Conservation (phyloP, 2,888 invertebrate species). For the Rhogogaster chlorosoma region DNA sequence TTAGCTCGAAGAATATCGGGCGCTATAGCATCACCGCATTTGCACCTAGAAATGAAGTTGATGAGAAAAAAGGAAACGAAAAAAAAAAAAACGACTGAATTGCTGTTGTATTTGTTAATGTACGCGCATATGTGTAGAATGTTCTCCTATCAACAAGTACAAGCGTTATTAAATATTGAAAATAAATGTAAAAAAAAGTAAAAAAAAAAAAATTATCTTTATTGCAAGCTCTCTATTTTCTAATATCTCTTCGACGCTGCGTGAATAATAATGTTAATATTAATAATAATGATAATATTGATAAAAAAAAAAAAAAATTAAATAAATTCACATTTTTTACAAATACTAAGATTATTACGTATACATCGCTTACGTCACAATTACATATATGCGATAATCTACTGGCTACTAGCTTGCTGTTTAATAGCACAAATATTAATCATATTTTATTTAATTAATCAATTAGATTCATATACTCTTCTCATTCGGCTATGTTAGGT, state of each 20-base stretch:
- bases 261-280: neutral
- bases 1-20: neutral
- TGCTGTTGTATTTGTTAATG: neutral
- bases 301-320: neutral
- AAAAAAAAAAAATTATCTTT: neutral
- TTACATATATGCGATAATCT: constrained; percentile 10
- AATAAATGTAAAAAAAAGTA: neutral
- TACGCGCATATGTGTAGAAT: neutral
- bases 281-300: neutral
- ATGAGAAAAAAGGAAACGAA: neutral
- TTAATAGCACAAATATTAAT: neutral
- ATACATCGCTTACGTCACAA: neutral
- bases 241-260: neutral
- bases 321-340: neutral
- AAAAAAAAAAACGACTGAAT: neutral
- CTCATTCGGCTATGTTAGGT: neutral
- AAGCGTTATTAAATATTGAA: neutral
- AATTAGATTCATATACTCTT: neutral
- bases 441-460: neutral
- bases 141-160: neutral
- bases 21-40: neutral
- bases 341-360: neutral
- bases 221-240: neutral
- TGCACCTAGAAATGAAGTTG: neutral
- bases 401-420: neutral